phyloP scores from a whole-genome alignment of 2,113 vertebrate genomes.

The Elachura formosa region DNA sequence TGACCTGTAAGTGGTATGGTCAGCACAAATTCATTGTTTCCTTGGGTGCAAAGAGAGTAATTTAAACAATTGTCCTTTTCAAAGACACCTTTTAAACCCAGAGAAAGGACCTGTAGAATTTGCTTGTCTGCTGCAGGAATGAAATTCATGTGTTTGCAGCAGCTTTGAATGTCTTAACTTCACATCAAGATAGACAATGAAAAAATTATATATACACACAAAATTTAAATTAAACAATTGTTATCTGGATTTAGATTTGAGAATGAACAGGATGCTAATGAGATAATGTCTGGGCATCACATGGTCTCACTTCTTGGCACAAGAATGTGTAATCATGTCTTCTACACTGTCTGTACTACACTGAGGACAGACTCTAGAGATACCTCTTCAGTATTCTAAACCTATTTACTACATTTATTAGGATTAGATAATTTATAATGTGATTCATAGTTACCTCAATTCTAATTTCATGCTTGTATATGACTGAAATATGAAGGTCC shows the following conservation, averaged over 20 bases:
- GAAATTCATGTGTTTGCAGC: neutral
- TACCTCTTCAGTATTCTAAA: neutral
- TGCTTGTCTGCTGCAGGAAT: neutral
- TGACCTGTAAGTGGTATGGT: neutral
- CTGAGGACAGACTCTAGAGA: neutral
- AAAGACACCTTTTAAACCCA: neutral
- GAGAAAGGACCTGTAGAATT: neutral
- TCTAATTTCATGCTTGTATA: neutral
- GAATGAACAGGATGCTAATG: conserved; percentile 33
- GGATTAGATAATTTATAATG: neutral
- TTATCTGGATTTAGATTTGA: neutral
- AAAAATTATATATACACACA: neutral
- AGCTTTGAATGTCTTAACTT: neutral
- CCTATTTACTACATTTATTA: neutral
- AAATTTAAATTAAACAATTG: neutral
- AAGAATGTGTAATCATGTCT: neutral
- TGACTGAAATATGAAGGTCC: neutral
- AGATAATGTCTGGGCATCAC: neutral
- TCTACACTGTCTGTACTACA: neutral
- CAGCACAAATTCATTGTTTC: neutral
- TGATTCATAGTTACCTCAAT: neutral
- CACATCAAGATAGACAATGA: neutral
- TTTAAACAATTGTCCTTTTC: neutral
- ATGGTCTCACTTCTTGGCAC: neutral
- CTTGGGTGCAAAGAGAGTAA: neutral